Evolutionary conservation across 2,113 vertebrate species (phyloP).

Genomic region (Ctenomys sociabilis): DNA sequence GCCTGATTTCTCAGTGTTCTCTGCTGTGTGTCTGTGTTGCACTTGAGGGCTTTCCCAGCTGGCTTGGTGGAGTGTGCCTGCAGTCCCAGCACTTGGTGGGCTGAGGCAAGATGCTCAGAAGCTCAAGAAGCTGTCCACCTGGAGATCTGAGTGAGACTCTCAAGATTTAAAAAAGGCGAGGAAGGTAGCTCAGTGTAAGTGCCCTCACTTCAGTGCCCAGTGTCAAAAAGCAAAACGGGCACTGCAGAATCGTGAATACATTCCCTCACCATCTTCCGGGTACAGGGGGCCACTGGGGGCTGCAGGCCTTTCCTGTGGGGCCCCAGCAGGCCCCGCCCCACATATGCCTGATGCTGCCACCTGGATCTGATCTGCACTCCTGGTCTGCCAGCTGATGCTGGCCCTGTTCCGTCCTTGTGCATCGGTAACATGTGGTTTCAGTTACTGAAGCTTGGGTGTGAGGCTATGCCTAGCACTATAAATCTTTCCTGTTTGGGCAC

Average conservation of each 20-base stretch:
- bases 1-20: background rate
- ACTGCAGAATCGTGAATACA: background rate
- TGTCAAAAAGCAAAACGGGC: too few relatives aligned
- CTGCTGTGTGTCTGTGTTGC: background rate
- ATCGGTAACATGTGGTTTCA: background rate
- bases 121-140: background rate
- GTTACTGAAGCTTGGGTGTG: background rate
- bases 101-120: background rate
- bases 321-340: background rate
- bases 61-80: background rate
- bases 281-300: accelerated
- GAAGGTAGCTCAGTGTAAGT: background rate
- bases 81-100: background rate
- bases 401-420: background rate
- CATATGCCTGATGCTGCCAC: too few relatives aligned
- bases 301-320: too few relatives aligned
- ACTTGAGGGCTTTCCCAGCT: background rate
- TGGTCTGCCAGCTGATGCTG: background rate
- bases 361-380: background rate
- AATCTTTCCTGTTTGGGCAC: background rate
- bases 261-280: background rate
- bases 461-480: background rate
- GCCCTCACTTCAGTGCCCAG: background rate
- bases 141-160: background rate
- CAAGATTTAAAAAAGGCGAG: background rate